Percentiles rank a stretch among this genome's conserved stretches.
Conservation (phyloP, 2,113 vertebrate species). For the Ovis canadensis region DNA sequence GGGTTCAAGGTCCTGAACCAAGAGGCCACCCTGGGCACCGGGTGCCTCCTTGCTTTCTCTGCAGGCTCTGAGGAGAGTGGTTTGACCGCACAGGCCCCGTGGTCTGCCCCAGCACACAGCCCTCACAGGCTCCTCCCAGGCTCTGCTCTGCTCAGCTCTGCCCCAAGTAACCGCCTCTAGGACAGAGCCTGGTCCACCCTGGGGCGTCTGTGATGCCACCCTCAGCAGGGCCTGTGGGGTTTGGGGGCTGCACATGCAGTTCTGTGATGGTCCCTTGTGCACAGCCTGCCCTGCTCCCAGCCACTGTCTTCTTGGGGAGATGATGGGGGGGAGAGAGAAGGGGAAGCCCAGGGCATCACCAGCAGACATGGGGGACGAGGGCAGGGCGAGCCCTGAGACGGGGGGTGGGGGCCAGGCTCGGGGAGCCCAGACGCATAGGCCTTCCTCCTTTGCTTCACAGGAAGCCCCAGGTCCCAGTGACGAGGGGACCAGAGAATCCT, state of each 20-base stretch:
- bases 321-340: neutral
- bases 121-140: neutral
- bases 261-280: constrained; percentile 85
- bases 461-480: neutral
- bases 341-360: neutral
- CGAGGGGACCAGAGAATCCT: neutral
- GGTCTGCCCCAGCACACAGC: neutral
- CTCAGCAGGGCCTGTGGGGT: neutral
- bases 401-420: neutral
- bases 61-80: neutral
- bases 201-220: no score
- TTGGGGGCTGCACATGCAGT: constrained; percentile 72
- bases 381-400: neutral
- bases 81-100: fast-evolving
- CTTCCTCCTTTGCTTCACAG: neutral
- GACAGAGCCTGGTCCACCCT: neutral
- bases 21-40: neutral
- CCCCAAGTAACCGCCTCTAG: neutral
- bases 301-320: neutral
- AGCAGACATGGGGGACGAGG: neutral
- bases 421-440: neutral
- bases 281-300: constrained; percentile 31
- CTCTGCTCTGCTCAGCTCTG: neutral
- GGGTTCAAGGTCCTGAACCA: neutral
- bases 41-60: neutral